Conservation (phyloP, 2,888 invertebrate species). For the Diarsia dahlii region DNA sequence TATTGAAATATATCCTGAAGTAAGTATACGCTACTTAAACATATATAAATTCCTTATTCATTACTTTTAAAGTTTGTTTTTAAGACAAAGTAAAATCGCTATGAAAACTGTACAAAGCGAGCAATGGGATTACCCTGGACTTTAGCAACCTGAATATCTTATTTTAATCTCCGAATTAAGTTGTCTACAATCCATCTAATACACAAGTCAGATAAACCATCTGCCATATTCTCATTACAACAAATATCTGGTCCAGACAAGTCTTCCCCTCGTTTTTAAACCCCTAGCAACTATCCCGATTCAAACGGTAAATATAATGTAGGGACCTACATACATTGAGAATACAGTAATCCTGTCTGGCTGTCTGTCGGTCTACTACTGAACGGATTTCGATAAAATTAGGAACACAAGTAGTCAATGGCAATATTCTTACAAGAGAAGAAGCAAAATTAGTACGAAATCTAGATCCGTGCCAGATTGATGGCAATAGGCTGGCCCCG, state of each 20-base stretch:
- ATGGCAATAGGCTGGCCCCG: no score
- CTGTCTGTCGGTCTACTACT: not conserved
- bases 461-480: no score
- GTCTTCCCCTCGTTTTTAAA: not conserved
- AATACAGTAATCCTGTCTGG: not conserved
- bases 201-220: not conserved
- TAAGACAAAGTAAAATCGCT: not conserved
- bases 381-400: not conserved
- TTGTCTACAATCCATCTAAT: not conserved
- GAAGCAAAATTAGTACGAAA: no score
- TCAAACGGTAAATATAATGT: constrained; percentile 1
- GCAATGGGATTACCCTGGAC: not conserved
- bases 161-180: not conserved
- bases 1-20: no score
- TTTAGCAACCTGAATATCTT: not conserved
- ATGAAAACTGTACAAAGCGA: not conserved
- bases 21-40: no score
- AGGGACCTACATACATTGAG: not conserved
- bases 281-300: not conserved
- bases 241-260: constrained; percentile 7
- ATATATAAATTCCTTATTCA: not conserved
- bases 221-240: not conserved
- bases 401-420: not conserved
- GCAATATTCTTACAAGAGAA: no score
- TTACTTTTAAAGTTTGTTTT: not conserved